phyloP scores from a whole-genome alignment of 2,113 vertebrate genomes.

The Urocynchramus pylzowi region DNA sequence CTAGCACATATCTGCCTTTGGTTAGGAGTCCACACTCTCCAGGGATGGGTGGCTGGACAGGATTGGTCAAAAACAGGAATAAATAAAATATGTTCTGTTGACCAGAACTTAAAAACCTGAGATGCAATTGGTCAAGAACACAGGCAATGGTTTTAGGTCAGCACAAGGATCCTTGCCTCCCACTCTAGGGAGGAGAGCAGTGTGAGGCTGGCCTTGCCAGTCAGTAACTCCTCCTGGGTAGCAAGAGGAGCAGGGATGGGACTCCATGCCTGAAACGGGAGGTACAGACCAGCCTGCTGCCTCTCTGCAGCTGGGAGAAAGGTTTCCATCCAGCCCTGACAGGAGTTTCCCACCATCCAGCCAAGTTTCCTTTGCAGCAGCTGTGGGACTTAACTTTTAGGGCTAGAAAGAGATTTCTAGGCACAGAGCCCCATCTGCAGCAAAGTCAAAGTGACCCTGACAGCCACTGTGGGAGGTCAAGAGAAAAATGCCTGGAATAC shows the following conservation, averaged over 20 bases:
- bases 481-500: slow-evolving; percentile 14
- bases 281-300: background rate
- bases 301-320: background rate
- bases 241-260: background rate
- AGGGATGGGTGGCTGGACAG: background rate
- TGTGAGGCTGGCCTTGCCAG: fast-evolving
- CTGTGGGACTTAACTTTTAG: slow-evolving; percentile 10
- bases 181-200: fast-evolving
- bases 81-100: too few species aligned
- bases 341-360: background rate
- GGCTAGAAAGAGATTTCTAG: slow-evolving; percentile 36
- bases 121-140: background rate
- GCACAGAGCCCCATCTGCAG: slow-evolving; percentile 31
- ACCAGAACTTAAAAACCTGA: background rate
- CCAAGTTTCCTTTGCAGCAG: slow-evolving; percentile 33
- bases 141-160: background rate
- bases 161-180: fast-evolving
- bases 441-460: slow-evolving; percentile 19
- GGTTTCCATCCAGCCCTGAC: background rate
- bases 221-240: background rate
- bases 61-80: background rate
- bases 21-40: background rate
- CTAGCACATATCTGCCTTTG: background rate
- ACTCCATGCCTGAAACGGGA: background rate
- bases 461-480: slow-evolving; percentile 30